Conservation (phyloP, 2,797 vertebrate species). For the Buceros bicornis region DNA sequence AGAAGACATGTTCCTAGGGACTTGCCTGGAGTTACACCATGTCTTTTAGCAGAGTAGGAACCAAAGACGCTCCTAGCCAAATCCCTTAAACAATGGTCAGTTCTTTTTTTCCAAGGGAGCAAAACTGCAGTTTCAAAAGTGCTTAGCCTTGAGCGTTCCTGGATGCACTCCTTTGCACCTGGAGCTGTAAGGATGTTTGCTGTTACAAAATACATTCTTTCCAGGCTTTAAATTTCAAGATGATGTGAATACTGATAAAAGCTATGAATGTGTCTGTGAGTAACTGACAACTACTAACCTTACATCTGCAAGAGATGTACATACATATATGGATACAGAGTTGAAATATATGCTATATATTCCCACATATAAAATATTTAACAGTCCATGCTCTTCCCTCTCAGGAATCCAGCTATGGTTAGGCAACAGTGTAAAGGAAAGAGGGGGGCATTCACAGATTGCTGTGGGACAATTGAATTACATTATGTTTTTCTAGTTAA, state of each 20-base stretch:
- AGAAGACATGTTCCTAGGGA: background rate
- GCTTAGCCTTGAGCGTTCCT: conserved; percentile 8
- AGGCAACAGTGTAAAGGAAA: background rate
- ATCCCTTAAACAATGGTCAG: background rate
- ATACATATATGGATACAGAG: background rate
- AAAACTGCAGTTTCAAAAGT: background rate
- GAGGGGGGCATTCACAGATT: background rate
- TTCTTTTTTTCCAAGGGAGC: background rate
- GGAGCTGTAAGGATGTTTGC: conserved; percentile 18
- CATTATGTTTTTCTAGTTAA: background rate
- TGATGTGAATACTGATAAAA: conserved; percentile 49
- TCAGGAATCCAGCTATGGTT: background rate
- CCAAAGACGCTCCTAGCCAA: background rate
- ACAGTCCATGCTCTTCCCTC: background rate
- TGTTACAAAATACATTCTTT: conserved; percentile 38
- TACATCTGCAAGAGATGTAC: background rate
- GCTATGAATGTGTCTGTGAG: conserved; percentile 1
- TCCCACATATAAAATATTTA: background rate
- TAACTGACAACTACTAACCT: background rate
- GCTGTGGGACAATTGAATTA: background rate
- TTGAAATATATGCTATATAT: background rate
- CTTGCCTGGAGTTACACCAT: background rate
- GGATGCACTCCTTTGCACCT: conserved; percentile 18
- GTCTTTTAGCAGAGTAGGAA: background rate
- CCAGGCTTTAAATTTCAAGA: conserved; percentile 56